These are phyloP conservation scores for Bombus vancouverensis DNA, from an alignment of 1,140 invertebrate genomes.

Conservation along the genomic window DNA sequence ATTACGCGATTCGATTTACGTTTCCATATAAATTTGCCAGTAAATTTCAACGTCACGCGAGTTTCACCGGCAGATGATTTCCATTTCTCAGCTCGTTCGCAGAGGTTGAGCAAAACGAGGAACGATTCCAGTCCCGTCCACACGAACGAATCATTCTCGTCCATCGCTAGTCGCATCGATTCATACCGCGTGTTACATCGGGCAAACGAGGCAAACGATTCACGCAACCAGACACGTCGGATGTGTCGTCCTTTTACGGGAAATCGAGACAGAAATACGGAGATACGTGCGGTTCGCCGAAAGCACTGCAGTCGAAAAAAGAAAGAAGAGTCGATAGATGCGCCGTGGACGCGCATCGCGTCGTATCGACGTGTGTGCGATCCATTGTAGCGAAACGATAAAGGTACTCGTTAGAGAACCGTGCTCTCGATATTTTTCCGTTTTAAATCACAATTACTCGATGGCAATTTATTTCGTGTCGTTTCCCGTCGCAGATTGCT, in stretches of 20 bases:
- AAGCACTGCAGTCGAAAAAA: not conserved
- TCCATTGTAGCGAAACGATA: constrained; percentile 23
- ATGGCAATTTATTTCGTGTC: constrained; percentile 14
- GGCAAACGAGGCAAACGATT: constrained; percentile 20
- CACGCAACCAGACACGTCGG: not conserved
- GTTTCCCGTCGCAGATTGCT: not conserved
- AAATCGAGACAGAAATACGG: constrained; percentile 5
- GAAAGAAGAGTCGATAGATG: not conserved
- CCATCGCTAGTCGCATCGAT: constrained; percentile 38
- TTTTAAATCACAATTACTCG: constrained; percentile 15
- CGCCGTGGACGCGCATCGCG: not conserved
- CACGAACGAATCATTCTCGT: constrained; percentile 5
- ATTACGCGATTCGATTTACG: not conserved
- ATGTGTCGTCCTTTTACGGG: not conserved
- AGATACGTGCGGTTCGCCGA: not conserved
- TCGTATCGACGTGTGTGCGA: constrained; percentile 30
- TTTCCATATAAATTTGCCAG: not conserved
- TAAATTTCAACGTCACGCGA: not conserved
- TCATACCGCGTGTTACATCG: constrained; percentile 15
- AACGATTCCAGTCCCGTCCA: not conserved
- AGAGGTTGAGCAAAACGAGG: not conserved
- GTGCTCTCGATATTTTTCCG: constrained; percentile 13
- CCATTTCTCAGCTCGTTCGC: not conserved
- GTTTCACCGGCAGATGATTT: not conserved
- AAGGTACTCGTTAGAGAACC: constrained; percentile 18